Evolutionary conservation across 2,113 vertebrate genomes (phyloP), one percentile per base, ranked within the genome.

Genomic region (Columba livia): DNA sequence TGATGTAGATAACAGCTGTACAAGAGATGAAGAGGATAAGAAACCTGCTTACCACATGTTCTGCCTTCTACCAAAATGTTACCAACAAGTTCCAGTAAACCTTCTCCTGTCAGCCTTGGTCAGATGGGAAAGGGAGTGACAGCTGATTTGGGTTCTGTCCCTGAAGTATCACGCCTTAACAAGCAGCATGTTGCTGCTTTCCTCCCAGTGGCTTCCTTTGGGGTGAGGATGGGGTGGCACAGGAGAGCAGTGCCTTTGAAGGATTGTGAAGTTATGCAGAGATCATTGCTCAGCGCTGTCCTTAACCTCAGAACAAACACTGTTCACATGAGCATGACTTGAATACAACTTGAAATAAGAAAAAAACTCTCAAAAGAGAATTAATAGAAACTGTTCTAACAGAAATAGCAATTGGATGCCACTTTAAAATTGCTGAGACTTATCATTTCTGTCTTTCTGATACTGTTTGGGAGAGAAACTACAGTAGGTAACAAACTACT

Each of bases 381-480:
- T 75, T 75, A 82, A 84, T 75, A 78, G 23, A 71, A 84, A 23
- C 6, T 5, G 0, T 54, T 72, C 21, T 77, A 84, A 91, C 32
- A 48, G 71, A 86, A 78, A 93, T 25, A 62, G 17, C 13, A 47
- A 36, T 85, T 75, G 17, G 20, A 42, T 65, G 34, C 10, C 24
- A 14, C 48, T 84, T 90, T 29, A 84, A 65, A 92, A 72, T 53
- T 60, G 11, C 19, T 44, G 28, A 96, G 47, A 89, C 42, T 66
- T 11, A 17, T 47, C 4, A 64, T 87, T 96, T 96, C 44, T 92
- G 56, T 74, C 29, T 80, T 72, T 80, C 51, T 78, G 9, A 19
- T 94, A 31, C 54, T 85, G 50, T 79, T 51, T 91, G 57, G 83
- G 79, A 97, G 73, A 93, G 67, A 40, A 73, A 42, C 34, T 78